Evolutionary conservation across 2,113 vertebrate species (phyloP).

Genomic region (Pseudorhombus dupliciocellatus): DNA sequence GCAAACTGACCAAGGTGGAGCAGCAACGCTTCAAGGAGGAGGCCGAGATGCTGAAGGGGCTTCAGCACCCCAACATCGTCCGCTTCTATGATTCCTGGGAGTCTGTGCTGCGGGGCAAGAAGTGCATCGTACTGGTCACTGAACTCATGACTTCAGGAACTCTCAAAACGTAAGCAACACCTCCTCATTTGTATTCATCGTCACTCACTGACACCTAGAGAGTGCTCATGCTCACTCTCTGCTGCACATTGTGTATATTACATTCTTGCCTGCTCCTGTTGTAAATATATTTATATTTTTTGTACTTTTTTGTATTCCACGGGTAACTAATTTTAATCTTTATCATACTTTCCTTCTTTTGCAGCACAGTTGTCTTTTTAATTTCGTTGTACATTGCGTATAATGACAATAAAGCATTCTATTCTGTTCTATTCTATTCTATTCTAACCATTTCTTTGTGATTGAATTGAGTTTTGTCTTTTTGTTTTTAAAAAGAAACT

Average conservation of each 20-base stretch:
- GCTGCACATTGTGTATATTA: no score
- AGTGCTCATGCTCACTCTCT: no score
- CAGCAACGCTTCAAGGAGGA: slow-evolving; percentile 95
- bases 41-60: slow-evolving; percentile 94
- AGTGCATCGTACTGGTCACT: slow-evolving; percentile 94
- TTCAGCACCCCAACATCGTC: slow-evolving; percentile 96
- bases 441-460: not conserved
- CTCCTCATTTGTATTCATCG: not conserved
- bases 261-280: no score
- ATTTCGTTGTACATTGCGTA: no score
- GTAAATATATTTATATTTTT: no score
- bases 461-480: not conserved
- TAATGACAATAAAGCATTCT: no score
- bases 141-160: slow-evolving; percentile 97
- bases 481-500: not conserved
- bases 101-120: slow-evolving; percentile 89
- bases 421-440: no score
- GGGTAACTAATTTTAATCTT: no score
- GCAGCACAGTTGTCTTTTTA: no score
- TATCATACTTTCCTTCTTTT: no score
- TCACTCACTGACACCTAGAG: not conserved
- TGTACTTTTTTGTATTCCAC: no score
- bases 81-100: slow-evolving; percentile 98
- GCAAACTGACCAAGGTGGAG: slow-evolving; percentile 92
- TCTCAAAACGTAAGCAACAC: slow-evolving; percentile 88